phyloP scores from a whole-genome alignment of 2,113 vertebrate species.

The Callipepla californica region DNA sequence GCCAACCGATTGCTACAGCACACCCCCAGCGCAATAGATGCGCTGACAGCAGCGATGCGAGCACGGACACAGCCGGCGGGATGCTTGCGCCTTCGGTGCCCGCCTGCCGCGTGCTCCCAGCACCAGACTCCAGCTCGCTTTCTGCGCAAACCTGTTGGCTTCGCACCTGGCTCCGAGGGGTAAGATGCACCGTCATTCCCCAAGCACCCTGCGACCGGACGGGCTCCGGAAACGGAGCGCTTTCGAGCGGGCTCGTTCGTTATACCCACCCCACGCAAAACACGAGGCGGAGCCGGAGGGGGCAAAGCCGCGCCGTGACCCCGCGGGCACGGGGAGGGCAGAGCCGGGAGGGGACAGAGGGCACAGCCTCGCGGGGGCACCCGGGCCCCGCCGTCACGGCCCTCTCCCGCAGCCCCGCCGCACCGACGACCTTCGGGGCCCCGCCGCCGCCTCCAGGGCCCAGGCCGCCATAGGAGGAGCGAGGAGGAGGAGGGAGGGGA shows the following conservation, averaged over 20 bases:
- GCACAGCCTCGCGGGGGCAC: no score
- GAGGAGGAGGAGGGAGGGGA: no score
- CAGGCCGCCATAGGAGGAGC: no score
- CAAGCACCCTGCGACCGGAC: not conserved
- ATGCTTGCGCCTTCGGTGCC: not conserved
- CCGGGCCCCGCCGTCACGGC: no score
- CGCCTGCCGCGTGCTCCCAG: not conserved
- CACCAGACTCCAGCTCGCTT: not conserved
- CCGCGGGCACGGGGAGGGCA: not conserved
- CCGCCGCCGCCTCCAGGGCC: no score
- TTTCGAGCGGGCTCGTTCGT: not conserved
- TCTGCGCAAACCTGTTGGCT: constrained; percentile 60
- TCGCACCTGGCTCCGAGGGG: not conserved
- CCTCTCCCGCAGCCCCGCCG: not conserved
- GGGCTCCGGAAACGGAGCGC: not conserved
- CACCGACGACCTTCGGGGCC: not conserved
- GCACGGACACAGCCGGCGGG: not conserved
- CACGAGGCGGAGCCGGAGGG: not conserved
- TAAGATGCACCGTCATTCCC: constrained; percentile 62
- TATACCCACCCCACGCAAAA: no score
- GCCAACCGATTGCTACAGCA: not conserved
- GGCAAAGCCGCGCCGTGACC: no score
- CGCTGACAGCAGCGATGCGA: not conserved
- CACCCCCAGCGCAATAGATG: not conserved
- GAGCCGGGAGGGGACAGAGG: no score